These are phyloP conservation scores for Podarcis raffonei DNA, from an alignment of 2,113 vertebrate species.

Conservation along the genomic window DNA sequence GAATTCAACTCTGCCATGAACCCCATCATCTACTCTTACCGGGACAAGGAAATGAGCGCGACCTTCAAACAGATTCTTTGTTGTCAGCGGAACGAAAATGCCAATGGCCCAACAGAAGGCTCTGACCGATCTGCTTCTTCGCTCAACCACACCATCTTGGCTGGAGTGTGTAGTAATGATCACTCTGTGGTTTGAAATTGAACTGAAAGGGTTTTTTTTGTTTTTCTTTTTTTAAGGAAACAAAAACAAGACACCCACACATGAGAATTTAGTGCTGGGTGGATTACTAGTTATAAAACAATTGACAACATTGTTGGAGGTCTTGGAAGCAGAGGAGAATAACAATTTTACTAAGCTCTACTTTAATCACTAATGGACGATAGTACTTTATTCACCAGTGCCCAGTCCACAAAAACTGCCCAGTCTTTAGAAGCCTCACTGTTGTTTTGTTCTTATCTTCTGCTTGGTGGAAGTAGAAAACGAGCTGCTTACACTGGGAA, in stretches of 20 bases:
- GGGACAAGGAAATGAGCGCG: conserved; percentile 98
- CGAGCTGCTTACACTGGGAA: conserved; percentile 26
- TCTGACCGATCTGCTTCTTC: conserved; percentile 95
- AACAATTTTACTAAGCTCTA: conserved; percentile 51
- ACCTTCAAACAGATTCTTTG: conserved; percentile 98
- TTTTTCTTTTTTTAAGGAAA: background rate
- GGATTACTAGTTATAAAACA: background rate
- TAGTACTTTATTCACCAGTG: conserved; percentile 34
- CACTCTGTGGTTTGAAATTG: conserved; percentile 90
- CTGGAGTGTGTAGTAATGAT: conserved; percentile 88
- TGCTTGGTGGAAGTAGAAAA: conserved; percentile 53
- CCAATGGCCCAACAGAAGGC: conserved; percentile 88
- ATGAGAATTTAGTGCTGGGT: fast-evolving
- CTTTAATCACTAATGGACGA: conserved; percentile 79
- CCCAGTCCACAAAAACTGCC: conserved; percentile 6
- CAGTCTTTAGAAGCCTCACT: conserved; percentile 24
- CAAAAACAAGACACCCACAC: background rate
- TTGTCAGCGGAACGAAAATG: conserved; percentile 89
- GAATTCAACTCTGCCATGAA: conserved; percentile 99
- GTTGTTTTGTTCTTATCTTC: conserved; percentile 19
- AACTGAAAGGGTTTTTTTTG: background rate
- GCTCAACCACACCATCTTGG: conserved; percentile 93
- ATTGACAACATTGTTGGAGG: background rate
- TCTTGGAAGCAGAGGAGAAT: conserved; percentile 28
- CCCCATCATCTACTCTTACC: conserved; percentile 98